A percentile compares a stretch with the other conserved stretches of the same genome.
These are phyloP conservation scores for Synanceia verrucosa DNA, from an alignment of 2,797 vertebrate species.

Conservation along the genomic window DNA sequence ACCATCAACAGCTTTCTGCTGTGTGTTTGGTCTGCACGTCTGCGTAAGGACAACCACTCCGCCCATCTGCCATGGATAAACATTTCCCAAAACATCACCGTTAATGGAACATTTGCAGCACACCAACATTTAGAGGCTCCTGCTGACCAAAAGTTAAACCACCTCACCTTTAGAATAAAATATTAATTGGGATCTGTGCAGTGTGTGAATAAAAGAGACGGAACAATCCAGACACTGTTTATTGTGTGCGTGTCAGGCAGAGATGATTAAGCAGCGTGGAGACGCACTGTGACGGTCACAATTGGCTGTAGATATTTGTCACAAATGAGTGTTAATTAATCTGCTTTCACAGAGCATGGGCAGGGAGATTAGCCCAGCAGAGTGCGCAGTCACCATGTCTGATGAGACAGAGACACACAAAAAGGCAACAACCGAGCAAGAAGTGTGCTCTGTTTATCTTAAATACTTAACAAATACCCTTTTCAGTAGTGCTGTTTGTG, in stretches of 20 bases:
- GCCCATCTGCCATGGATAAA: conserved; percentile 66
- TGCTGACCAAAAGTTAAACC: conserved; percentile 13
- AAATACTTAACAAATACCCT: conserved; percentile 38
- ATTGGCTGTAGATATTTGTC: conserved; percentile 76
- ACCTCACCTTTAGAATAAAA: neutral
- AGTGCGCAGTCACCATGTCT: conserved; percentile 76
- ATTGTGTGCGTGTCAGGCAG: conserved; percentile 42
- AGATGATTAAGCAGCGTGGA: conserved; percentile 66
- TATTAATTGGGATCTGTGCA: neutral
- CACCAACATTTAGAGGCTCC: conserved; percentile 25
- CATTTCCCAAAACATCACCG: conserved; percentile 40
- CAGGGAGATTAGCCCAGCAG: conserved; percentile 75
- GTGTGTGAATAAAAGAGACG: neutral
- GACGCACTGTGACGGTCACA: conserved; percentile 72
- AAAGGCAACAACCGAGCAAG: conserved; percentile 10
- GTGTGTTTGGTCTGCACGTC: conserved; percentile 48
- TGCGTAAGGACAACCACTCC: conserved; percentile 43
- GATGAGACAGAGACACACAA: conserved; percentile 44
- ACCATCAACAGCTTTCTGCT: conserved; percentile 52
- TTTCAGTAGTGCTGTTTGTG: conserved; percentile 32
- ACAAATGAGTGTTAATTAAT: conserved; percentile 82
- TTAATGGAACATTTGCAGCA: conserved; percentile 30
- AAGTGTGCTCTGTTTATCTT: conserved; percentile 16
- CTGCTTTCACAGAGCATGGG: conserved; percentile 78
- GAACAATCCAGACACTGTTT: conserved; percentile 16